phyloP scores from a whole-genome alignment of 2,113 vertebrate genomes.

The Sceloporus tristichus region DNA sequence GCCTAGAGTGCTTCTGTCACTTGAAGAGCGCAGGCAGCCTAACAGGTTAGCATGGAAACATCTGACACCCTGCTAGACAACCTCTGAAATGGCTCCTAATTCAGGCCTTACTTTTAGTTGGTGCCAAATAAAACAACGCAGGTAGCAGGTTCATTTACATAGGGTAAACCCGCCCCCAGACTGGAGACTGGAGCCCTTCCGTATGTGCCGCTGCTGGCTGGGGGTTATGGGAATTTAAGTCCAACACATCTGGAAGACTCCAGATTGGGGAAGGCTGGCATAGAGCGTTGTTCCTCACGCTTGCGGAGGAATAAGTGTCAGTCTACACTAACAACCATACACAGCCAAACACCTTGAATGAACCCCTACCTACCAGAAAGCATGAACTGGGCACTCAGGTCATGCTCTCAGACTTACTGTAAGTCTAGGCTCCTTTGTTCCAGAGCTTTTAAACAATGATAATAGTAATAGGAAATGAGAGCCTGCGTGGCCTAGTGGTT shows the following conservation, averaged over 20 bases:
- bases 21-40: conserved; percentile 11
- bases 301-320: conserved; percentile 8
- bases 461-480: too few relatives aligned
- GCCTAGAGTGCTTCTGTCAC: conserved; percentile 60
- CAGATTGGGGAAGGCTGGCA: background rate
- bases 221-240: background rate
- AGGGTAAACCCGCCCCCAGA: background rate
- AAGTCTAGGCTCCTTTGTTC: too few relatives aligned
- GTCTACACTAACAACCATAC: background rate
- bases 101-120: conserved; percentile 57
- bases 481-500: too few relatives aligned
- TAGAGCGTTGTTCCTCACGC: background rate
- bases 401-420: conserved; percentile 3
- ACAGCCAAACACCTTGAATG: background rate
- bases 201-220: background rate
- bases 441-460: background rate
- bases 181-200: background rate
- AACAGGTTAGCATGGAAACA: conserved; percentile 70
- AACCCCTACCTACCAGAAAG: too few relatives aligned
- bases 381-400: background rate
- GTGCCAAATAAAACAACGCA: conserved; percentile 53
- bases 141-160: conserved; percentile 55
- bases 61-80: conserved; percentile 58
- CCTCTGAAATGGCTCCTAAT: conserved; percentile 69
- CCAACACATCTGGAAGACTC: background rate